Conservation (phyloP, 2,888 invertebrate genomes). For the Synergus itoensis region DNA sequence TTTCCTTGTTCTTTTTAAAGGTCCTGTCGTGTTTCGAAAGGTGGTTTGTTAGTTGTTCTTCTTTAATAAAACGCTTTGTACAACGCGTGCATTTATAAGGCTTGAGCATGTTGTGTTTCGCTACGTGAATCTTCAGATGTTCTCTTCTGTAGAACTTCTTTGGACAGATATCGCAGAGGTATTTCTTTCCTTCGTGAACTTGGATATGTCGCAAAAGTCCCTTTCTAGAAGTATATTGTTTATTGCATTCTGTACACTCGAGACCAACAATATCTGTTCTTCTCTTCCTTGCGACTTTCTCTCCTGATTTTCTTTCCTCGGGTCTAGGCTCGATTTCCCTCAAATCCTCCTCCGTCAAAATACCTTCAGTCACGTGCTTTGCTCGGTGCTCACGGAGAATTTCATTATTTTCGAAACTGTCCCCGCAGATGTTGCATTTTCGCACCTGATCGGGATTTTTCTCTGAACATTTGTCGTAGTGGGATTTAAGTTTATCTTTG, state of each 20-base stretch:
- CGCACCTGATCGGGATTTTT: constrained; percentile 76
- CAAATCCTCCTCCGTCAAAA: constrained; percentile 74
- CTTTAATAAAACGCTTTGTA: constrained; percentile 75
- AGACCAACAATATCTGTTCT: constrained; percentile 75
- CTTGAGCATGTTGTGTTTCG: constrained; percentile 76
- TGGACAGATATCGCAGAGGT: constrained; percentile 75
- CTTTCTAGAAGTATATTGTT: constrained; percentile 74
- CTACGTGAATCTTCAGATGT: constrained; percentile 75
- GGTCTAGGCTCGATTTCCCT: constrained; percentile 72
- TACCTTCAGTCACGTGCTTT: constrained; percentile 75
- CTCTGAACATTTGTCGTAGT: constrained; percentile 76
- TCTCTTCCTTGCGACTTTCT: constrained; percentile 71
- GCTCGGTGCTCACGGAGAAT: constrained; percentile 72
- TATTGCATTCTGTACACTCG: constrained; percentile 76
- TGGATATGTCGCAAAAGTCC: constrained; percentile 74
- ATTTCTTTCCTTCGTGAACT: constrained; percentile 76
- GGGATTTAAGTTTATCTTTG: constrained; percentile 75
- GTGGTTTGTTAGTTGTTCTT: constrained; percentile 74
- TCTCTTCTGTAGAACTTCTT: constrained; percentile 76
- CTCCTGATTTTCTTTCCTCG: constrained; percentile 64
- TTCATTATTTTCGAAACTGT: constrained; percentile 75
- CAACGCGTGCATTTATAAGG: constrained; percentile 75
- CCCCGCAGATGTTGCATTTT: constrained; percentile 76
- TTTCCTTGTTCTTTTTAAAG: constrained; percentile 73
- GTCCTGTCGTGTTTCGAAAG: constrained; percentile 73